These are phyloP conservation scores for Drosophila paulistorum DNA, from an alignment of 1,140 invertebrate species.

Conservation along the genomic window DNA sequence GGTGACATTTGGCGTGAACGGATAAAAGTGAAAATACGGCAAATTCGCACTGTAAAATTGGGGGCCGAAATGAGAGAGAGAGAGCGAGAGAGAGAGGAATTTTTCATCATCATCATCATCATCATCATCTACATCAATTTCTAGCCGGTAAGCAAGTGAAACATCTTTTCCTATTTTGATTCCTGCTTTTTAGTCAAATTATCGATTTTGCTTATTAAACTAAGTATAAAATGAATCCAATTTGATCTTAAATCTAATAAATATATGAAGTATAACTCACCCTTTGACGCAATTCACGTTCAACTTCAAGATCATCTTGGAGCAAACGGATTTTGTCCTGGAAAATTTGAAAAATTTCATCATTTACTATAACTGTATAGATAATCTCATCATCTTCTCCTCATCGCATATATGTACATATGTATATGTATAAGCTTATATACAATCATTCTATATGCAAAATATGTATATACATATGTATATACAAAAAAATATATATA, in stretches of 20 bases:
- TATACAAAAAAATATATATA: not conserved
- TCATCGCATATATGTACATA: conserved; percentile 34
- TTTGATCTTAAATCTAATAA: conserved; percentile 1
- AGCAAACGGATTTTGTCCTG: conserved; percentile 99
- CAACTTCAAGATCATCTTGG: conserved; percentile 98
- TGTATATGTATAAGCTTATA: conserved; percentile 18
- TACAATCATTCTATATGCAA: conserved; percentile 10
- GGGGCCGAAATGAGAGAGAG: not conserved
- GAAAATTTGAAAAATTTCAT: conserved; percentile 82
- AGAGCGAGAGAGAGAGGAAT: not conserved
- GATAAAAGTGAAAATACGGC: conserved; percentile 57
- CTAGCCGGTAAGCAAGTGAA: conserved; percentile 31
- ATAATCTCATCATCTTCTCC: conserved; percentile 11
- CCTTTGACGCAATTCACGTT: conserved; percentile 98
- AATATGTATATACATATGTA: conserved; percentile 14
- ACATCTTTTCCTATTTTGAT: not conserved
- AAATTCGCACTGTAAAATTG: not conserved
- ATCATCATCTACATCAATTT: conserved; percentile 10
- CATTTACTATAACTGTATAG: conserved; percentile 31
- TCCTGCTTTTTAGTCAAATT: too few relatives aligned
- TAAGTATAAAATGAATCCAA: not conserved
- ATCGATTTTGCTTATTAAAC: too few relatives aligned
- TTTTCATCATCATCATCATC: conserved; percentile 15
- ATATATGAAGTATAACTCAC: conserved; percentile 86
- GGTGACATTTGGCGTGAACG: conserved; percentile 72